Evolutionary conservation across 1,140 invertebrate genomes (phyloP), one percentile per base, ranked within the genome.

Genomic region (Agrypnia vestita): DNA sequence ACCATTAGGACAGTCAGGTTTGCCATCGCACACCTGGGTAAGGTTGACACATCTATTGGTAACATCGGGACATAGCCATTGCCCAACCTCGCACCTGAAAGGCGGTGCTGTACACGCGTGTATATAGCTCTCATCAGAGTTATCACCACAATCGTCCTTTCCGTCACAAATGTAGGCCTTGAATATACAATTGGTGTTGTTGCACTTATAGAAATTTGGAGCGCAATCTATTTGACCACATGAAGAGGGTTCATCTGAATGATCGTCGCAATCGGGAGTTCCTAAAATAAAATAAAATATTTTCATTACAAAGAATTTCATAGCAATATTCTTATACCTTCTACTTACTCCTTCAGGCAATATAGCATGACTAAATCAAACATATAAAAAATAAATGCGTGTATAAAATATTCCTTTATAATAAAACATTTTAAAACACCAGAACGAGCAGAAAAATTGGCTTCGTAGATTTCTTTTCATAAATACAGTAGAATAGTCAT

Each of bases 161-260:
- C 97, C 97, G 86, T 99, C 98, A 88, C 98, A 99, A 35, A 99
- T 95, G 88, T 97, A 97, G 0, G 96, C 94, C 85, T 96, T 96
- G 87, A 97, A 97, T 0, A 99, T 93, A 86, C 98, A 99, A 19
- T 95, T 93, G 0, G 93, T 93, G 87, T 98, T 98, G 78, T 94
- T 93, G 86, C 96, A 97, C 84, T 95, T 96, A 88, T 94, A 96
- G 88, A 95, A 96, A 55, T 94, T 95, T 21, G 90, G 89, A 17
- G 93, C 93, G 85, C 94, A 96, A 44, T 92, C 91, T 51, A 93
- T 91, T 84, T 95, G 90, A 79, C 96, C 95, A 87, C 97, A 99
- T 6, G 93, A 92, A 3, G 93, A 88, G 0, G 95, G 95, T 88
- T 99, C 98, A 87, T 99, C 98, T 0, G 95, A 96, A 81, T 94